These are phyloP conservation scores for Orthonyx spaldingii DNA, from an alignment of 2,113 vertebrate species.

Conservation along the genomic window DNA sequence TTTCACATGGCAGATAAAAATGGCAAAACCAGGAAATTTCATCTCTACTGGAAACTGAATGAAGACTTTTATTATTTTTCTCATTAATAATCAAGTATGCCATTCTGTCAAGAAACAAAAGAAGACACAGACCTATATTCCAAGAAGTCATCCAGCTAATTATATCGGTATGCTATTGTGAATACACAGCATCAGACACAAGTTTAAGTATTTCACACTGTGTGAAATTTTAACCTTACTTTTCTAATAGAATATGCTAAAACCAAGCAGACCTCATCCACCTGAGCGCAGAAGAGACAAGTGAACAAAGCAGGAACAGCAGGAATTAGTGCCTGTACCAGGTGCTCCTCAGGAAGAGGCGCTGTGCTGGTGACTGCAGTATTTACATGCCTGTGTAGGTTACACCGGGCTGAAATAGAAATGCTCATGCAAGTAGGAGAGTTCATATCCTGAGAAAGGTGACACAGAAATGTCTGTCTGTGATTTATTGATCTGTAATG, in stretches of 20 bases:
- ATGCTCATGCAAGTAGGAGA: background rate
- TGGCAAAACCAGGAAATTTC: background rate
- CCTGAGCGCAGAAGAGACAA: background rate
- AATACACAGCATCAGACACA: background rate
- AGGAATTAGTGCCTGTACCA: background rate
- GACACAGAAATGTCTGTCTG: background rate
- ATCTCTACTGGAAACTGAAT: background rate
- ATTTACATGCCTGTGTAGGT: background rate
- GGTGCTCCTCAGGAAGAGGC: background rate
- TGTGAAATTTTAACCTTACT: background rate
- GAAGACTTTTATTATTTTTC: background rate
- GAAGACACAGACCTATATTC: background rate
- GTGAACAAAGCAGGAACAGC: background rate
- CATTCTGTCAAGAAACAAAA: background rate
- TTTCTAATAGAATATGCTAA: background rate
- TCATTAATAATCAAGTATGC: background rate
- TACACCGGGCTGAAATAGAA: conserved; percentile 3
- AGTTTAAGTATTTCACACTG: background rate
- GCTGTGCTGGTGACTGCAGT: background rate
- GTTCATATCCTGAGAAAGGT: background rate
- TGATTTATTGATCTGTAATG: background rate
- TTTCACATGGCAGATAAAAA: background rate
- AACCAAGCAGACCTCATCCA: background rate
- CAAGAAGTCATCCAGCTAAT: background rate
- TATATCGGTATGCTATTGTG: background rate